A percentile compares a stretch with the other conserved stretches of the same genome.
These are phyloP conservation scores for Raja brachyura DNA, from an alignment of 2,113 vertebrate genomes.

Conservation along the genomic window DNA sequence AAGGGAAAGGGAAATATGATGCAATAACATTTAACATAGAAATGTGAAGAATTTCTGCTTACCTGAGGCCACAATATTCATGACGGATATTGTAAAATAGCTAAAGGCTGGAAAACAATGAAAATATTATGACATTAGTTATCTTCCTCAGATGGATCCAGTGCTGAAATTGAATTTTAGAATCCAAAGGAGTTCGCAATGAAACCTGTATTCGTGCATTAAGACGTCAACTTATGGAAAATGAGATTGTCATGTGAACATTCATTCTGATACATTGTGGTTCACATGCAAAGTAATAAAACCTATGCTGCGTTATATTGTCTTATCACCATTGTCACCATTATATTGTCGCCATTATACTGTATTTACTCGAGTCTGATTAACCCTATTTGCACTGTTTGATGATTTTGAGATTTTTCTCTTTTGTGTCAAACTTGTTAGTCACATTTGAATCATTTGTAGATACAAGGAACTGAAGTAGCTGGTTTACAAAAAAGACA, in stretches of 20 bases:
- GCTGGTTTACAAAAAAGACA: no score
- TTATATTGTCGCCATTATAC: no score
- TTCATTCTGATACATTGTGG: neutral
- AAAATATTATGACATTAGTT: neutral
- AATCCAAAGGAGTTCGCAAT: neutral
- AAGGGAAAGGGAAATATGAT: neutral
- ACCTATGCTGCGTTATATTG: neutral
- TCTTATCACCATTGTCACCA: no score
- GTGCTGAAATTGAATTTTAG: neutral
- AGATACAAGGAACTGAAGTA: no score
- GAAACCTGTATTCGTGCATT: neutral
- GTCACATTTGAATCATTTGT: no score
- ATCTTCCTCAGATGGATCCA: neutral
- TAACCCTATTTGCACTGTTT: neutral
- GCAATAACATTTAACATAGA: neutral
- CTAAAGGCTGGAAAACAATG: neutral
- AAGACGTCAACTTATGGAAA: neutral
- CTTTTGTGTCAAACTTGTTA: neutral
- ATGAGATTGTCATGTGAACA: neutral
- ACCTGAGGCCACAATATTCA: neutral
- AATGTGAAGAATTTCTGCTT: neutral
- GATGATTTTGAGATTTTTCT: neutral
- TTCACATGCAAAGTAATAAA: neutral
- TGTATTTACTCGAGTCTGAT: neutral
- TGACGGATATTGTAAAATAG: neutral